Conservation (phyloP, 2,888 invertebrate genomes). For the Petrolisthes manimaculis region DNA sequence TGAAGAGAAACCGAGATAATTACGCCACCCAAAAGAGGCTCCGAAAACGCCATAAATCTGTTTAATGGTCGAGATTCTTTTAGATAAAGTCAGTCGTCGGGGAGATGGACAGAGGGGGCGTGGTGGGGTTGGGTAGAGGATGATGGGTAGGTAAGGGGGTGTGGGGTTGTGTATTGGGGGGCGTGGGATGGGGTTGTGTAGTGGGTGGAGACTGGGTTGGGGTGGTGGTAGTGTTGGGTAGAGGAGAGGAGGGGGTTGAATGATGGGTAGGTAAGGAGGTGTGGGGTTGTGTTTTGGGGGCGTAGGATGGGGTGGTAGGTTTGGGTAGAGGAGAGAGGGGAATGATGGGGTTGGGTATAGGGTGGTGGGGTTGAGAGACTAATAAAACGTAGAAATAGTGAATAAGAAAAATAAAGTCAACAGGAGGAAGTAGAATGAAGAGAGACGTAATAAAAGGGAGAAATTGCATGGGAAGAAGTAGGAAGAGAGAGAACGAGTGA, state of each 20-base stretch:
- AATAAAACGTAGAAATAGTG: not conserved
- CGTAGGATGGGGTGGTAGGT: not conserved
- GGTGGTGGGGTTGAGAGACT: not conserved
- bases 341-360: not conserved
- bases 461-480: not conserved
- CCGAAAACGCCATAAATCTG: not conserved
- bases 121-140: not conserved
- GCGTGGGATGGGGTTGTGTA: not conserved
- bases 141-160: not conserved
- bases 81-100: conserved; percentile 27
- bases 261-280: not conserved
- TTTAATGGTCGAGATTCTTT: conserved; percentile 26
- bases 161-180: not conserved
- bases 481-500: not conserved
- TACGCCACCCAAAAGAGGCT: not conserved
- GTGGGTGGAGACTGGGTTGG: too few relatives aligned
- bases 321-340: not conserved
- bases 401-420: not conserved
- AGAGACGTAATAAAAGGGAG: not conserved
- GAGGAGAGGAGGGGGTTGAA: not conserved
- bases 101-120: conserved; percentile 15
- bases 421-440: not conserved
- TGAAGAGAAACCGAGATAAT: not conserved
- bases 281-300: not conserved
- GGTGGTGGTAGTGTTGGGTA: too few relatives aligned